phyloP scores from a whole-genome alignment of 2,888 invertebrate species.

The Brenthis hecate region DNA sequence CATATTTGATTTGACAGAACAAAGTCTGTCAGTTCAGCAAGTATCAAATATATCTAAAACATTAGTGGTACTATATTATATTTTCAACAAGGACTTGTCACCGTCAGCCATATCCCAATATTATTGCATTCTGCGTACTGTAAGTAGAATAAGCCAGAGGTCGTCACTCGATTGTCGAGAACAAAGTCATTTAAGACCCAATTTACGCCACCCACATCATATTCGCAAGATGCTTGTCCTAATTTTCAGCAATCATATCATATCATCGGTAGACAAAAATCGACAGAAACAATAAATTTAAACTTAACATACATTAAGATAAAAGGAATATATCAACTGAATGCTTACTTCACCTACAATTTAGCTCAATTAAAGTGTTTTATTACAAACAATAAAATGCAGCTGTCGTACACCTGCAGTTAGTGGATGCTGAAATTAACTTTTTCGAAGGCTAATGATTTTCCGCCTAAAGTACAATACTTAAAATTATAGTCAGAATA shows the following conservation, averaged over 20 bases:
- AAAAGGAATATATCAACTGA: neutral
- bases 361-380: neutral
- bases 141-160: constrained; percentile 35
- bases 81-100: no score
- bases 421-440: neutral
- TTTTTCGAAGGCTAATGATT: no score
- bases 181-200: constrained; percentile 31
- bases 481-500: no score
- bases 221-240: constrained; percentile 12
- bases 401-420: constrained; percentile 17
- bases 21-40: no score
- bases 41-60: no score
- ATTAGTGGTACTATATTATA: no score
- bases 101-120: neutral
- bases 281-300: neutral
- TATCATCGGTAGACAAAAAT: neutral
- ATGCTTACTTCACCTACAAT: neutral
- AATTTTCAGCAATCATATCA: constrained; percentile 8
- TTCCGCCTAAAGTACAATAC: no score
- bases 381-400: neutral
- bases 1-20: no score
- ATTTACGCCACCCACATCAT: constrained; percentile 35
- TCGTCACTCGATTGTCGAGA: constrained; percentile 34
- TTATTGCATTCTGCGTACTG: neutral
- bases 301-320: neutral